phyloP scores from a whole-genome alignment of 2,113 vertebrate genomes.

The Callocephalon fimbriatum region DNA sequence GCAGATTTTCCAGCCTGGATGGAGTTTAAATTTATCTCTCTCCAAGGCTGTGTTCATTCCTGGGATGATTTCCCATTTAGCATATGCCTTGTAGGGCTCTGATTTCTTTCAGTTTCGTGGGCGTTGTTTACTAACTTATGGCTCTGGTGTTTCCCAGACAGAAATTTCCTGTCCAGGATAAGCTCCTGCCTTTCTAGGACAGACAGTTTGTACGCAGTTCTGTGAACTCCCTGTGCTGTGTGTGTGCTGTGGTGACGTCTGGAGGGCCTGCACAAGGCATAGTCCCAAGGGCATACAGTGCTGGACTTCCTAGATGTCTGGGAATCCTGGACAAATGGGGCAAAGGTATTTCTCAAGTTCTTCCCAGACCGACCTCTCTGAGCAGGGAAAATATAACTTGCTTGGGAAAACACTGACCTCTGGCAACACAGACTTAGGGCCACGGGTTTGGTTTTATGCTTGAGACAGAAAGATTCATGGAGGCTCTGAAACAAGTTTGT shows the following conservation, averaged over 20 bases:
- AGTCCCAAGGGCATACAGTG: neutral
- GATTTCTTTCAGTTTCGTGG: neutral
- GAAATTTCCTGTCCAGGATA: neutral
- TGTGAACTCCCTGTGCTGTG: neutral
- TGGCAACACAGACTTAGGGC: neutral
- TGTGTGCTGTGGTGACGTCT: rapidly evolving
- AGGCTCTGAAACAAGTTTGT: neutral
- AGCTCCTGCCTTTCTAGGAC: neutral
- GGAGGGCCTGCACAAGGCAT: neutral
- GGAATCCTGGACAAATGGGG: neutral
- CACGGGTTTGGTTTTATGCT: neutral
- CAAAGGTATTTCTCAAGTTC: neutral
- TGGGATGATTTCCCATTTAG: neutral
- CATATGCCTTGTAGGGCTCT: neutral
- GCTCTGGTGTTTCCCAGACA: neutral
- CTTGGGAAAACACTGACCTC: conserved; percentile 39
- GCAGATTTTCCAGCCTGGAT: no score
- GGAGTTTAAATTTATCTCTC: neutral
- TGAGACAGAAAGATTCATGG: neutral
- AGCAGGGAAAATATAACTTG: neutral
- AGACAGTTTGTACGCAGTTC: neutral
- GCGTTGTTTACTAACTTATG: neutral
- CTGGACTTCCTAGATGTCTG: neutral
- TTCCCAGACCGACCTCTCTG: neutral
- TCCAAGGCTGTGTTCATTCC: neutral